Evolutionary conservation across 2,113 vertebrate species (phyloP), one percentile per base, ranked within the genome.

Genomic region (Megalops atlanticus): DNA sequence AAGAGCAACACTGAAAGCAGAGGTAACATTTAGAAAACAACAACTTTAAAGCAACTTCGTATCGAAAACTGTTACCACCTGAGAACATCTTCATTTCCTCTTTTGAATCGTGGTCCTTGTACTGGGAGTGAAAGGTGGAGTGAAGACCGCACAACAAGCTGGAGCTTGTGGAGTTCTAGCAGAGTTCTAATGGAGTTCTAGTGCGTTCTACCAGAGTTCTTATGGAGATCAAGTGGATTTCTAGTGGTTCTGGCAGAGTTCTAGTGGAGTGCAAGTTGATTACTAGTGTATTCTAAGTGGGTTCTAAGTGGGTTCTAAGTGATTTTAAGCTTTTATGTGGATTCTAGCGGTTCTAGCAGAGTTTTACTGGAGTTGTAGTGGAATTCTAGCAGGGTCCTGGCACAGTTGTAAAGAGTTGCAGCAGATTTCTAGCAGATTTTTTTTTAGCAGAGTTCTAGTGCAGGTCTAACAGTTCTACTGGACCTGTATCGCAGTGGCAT

Each of bases 21-120:
- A 95, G 92, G 87, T 89, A 93, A 92, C 70, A 79, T 89, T 90
- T 85, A 87, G 84, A 90, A 91, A 91, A 75, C 85, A 94, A 95
- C 91, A 94, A 90, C 92, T 91, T 88, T 93, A 91, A 5, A 88
- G 88, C 90, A 88, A 90, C 94, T 95, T 31, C 80, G 91, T 76
- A 94, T 92, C 92, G 92, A 95, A 95, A 94, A 94, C 92, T 92
- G 93, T 88, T 89, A 91, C 93, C 95, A 96, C 96, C 95, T 96
- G 96, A 98, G 96, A 92, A 92, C 94, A 89, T 90, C 93, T 85
- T 91, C 91, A 87, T 91, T n/a, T 92, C 92, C 93, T 89, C 84
- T 86, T 85, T 88, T 85, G 58, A 83, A 24, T 91, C 88, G 87
- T 87, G 89, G 88, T 64, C 58, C 58, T 64, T 31, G 58, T 58